Evolutionary conservation across 2,797 vertebrate genomes (phyloP).

Genomic region (Chelon labrosus): DNA sequence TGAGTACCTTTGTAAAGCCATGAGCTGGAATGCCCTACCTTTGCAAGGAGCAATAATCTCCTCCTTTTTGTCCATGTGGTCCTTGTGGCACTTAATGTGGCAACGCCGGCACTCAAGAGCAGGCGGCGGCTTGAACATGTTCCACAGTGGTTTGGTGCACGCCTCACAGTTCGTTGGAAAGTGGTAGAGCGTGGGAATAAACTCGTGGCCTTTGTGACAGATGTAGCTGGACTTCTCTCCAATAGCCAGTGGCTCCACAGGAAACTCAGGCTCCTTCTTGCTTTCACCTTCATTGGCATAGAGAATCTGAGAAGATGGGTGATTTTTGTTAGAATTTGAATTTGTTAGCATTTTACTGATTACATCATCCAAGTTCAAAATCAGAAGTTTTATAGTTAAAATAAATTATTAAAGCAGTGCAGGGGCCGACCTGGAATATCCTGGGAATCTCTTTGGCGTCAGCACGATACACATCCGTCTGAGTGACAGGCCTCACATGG

Average conservation of each 20-base stretch:
- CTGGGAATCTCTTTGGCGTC: slow-evolving; percentile 97
- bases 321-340: background rate
- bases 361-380: background rate
- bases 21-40: slow-evolving; percentile 32
- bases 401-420: background rate
- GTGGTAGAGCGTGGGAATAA: slow-evolving; percentile 97
- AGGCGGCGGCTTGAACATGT: slow-evolving; percentile 97
- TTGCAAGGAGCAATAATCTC: slow-evolving; percentile 95
- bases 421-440: slow-evolving; percentile 94
- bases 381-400: background rate
- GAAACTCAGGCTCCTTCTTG: slow-evolving; percentile 95
- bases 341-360: too few species aligned
- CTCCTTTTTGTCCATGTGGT: slow-evolving; percentile 97
- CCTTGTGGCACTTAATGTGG: slow-evolving; percentile 98
- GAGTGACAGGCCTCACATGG: slow-evolving; percentile 97
- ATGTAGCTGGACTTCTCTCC: slow-evolving; percentile 95
- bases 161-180: slow-evolving; percentile 98
- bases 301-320: slow-evolving; percentile 87
- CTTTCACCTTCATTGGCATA: slow-evolving; percentile 99
- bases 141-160: slow-evolving; percentile 95
- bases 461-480: slow-evolving; percentile 97
- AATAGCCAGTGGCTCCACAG: slow-evolving; percentile 85
- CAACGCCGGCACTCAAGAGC: slow-evolving; percentile 97
- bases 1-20: background rate
- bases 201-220: slow-evolving; percentile 98